Conservation (phyloP, 2,113 vertebrate species). For the Corythaixoides concolor region DNA sequence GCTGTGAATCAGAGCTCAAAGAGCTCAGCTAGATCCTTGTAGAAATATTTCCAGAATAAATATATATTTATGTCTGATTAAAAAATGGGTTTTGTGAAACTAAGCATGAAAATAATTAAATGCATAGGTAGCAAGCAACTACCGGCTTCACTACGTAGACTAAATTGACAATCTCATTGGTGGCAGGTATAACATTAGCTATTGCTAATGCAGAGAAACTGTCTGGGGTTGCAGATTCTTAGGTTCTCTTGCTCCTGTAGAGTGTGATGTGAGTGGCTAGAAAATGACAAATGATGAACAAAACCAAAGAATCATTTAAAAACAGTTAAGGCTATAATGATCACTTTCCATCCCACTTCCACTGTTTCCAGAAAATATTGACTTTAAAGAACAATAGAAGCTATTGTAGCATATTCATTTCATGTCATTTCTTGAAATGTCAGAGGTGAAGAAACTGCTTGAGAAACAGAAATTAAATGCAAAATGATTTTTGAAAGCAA, state of each 20-base stretch:
- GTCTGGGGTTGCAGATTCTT: background rate
- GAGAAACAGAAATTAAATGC: background rate
- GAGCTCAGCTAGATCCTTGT: accelerated
- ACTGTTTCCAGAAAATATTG: background rate
- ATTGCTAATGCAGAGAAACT: background rate
- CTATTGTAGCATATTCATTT: background rate
- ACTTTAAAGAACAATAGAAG: background rate
- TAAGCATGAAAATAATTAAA: background rate
- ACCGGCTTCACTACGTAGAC: background rate
- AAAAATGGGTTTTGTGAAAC: background rate
- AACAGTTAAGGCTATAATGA: background rate
- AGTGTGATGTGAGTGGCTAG: background rate
- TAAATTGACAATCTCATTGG: background rate
- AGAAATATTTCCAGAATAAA: background rate
- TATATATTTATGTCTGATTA: background rate
- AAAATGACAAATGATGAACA: background rate
- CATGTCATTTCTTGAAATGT: background rate
- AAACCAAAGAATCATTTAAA: background rate
- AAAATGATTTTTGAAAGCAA: background rate
- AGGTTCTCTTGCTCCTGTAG: background rate
- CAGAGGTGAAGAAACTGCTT: background rate
- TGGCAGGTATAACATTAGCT: background rate
- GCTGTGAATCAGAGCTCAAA: background rate
- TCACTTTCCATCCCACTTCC: background rate
- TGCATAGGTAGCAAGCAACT: background rate